Evolutionary conservation across 2,113 vertebrate species (phyloP).

Genomic region (Regulus satrapa): DNA sequence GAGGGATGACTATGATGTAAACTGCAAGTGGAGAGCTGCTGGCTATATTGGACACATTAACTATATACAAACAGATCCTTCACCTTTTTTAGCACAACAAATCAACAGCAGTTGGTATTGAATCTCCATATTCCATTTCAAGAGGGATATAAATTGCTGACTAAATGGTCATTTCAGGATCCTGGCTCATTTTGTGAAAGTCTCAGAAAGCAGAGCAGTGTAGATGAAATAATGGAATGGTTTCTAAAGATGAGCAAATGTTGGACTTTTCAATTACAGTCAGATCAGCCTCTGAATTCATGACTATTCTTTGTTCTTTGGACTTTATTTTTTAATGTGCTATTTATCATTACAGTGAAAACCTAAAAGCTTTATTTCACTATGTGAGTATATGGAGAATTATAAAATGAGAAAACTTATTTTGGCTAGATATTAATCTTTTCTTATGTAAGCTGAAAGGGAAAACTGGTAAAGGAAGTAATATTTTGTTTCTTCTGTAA

Average conservation of each 20-base stretch:
- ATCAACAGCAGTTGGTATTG: not conserved
- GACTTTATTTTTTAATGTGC: not conserved
- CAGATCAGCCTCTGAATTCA: not conserved
- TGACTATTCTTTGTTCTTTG: not conserved
- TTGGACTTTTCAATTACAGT: not conserved
- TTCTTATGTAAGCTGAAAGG: not conserved
- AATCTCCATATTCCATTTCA: not conserved
- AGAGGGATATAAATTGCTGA: not conserved
- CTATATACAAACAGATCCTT: not conserved
- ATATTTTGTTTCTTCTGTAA: conserved; percentile 19
- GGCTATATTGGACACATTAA: not conserved
- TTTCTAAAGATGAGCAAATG: not conserved
- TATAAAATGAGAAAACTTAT: not conserved
- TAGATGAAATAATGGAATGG: not conserved
- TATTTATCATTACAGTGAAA: not conserved
- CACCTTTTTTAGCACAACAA: not conserved
- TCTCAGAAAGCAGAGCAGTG: not conserved
- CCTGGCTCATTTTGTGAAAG: not conserved
- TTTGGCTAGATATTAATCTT: conserved; percentile 1
- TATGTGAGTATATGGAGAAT: not conserved
- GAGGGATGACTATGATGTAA: not conserved
- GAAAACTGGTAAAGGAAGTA: not conserved
- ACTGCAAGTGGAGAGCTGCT: not conserved
- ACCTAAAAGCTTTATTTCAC: not conserved
- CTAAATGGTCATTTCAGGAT: not conserved